Percentiles rank a stretch among this genome's conserved stretches.
Evolutionary conservation across 2,888 invertebrate genomes (phyloP).

Genomic region (Aelia acuminata): DNA sequence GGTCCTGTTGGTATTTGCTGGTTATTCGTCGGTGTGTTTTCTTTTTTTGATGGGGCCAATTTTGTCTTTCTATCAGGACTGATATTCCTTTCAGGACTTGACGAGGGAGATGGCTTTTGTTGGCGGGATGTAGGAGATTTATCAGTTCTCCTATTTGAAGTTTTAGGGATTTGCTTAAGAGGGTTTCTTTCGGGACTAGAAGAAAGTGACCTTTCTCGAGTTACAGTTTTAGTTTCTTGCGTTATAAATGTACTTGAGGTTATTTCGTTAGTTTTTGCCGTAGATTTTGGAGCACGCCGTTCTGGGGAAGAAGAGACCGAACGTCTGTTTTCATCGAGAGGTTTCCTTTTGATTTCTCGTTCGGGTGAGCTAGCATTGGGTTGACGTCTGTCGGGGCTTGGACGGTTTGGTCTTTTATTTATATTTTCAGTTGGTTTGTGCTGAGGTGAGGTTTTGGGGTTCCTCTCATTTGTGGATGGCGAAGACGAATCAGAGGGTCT

Average conservation of each 20-base stretch:
- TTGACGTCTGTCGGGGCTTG: constrained; percentile 31
- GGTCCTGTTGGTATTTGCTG: not conserved
- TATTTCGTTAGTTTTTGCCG: not conserved
- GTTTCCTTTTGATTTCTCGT: not conserved
- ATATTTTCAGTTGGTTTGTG: constrained; percentile 67
- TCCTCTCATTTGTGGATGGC: constrained; percentile 67
- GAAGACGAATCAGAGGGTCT: constrained; percentile 66
- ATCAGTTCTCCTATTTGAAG: not conserved
- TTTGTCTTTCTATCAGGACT: constrained; percentile 30
- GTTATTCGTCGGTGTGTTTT: not conserved
- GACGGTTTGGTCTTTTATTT: not conserved
- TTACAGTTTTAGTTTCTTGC: constrained; percentile 20
- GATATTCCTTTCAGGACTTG: not conserved
- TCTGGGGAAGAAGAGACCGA: constrained; percentile 42
- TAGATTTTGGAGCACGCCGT: constrained; percentile 3
- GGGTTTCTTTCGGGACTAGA: constrained; percentile 46
- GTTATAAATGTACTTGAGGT: constrained; percentile 14
- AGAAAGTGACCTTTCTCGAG: constrained; percentile 39
- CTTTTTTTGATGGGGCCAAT: not conserved
- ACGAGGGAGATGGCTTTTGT: not conserved
- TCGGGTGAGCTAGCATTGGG: not conserved
- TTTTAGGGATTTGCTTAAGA: not conserved
- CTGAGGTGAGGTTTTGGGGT: constrained; percentile 70
- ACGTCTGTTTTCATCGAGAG: constrained; percentile 17
- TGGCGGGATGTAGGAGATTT: not conserved